Base-by-base conservation (phyloP, 2,888 invertebrate genomes). In the Encarsia formosa region DNA sequence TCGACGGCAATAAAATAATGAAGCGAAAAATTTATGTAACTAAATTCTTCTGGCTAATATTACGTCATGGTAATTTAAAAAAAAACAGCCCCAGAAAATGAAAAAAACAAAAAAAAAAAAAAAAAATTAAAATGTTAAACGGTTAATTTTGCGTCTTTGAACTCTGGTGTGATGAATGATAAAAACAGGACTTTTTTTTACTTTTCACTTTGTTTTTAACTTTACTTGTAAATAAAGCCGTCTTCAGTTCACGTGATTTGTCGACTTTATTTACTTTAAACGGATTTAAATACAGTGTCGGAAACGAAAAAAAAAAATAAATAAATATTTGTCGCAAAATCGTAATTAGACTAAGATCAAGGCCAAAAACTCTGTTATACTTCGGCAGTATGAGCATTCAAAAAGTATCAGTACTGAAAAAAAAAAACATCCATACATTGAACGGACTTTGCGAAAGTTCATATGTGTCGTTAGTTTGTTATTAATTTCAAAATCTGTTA, bases 401-500 rank as follows among this genome's bases (percentile, higher is more conserved):
- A 16, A 43, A 53, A 31, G 49, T 20, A 40, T n/a, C n/a, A 37
- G 37, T 11, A 44, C 15, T 11, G 31, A 15, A n/a, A n/a, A n/a
- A n/a, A n/a, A n/a, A n/a, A n/a, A n/a, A n/a, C n/a, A n/a, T n/a
- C n/a, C n/a, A n/a, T n/a, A n/a, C n/a, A n/a, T n/a, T n/a, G n/a
- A n/a, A n/a, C n/a, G n/a, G n/a, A n/a, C n/a, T n/a, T n/a, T n/a
- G n/a, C n/a, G n/a, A n/a, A n/a, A n/a, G n/a, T 46, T 49, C 52
- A 50, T 52, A 51, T 47, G 47, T 42, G 43, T 43, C 61, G 61
- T 59, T 57, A 63, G 64, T 64, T 70, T 69, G 69, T 70, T 70
- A 67, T 69, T 65, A 19, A 64, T 62, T 63, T 65, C 66, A 63
- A 67, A 68, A 70, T 68, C 68, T 72, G 72, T 72, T 71, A 69